Base-by-base conservation (phyloP, 1,140 invertebrate genomes). In the Pseudomyrmex gracilis region DNA sequence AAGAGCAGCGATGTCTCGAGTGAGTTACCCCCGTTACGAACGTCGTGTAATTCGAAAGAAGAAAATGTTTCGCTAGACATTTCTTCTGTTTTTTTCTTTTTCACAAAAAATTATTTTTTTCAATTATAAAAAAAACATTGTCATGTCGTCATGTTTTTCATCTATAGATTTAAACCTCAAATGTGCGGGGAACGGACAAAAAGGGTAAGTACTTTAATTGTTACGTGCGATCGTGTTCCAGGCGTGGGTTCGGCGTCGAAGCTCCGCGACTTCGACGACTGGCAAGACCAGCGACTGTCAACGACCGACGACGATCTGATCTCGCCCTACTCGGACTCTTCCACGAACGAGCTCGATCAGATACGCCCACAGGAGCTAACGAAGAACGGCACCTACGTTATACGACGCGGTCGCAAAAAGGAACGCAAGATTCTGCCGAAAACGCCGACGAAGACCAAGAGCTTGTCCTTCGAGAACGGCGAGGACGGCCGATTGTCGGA, bases 381-480 rank as follows among this genome's bases (percentile, higher is more conserved):
- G 22, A 95, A 95, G 49, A 95, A 94, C 58, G 96, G 96, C n/a
- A 97, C 96, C 10, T 97, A 97, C 88, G 96, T 97, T 8, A 97
- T 97, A 73, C 92, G 97, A 20, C 95, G 96, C 66, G 96, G 91
- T 89, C 95, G 95, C 90, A 96, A 95, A 70, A 95, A 95, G 85
- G 95, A 96, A 82, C 92, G 95, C 4, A 95, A 95, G 78, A 90
- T 93, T 5, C 73, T 96, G 15, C 91, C 91, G 2, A 95, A 93
- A 64, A 95, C 95, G 22, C 92, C 92, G 15, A 92, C 90, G 0
- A 95, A 94, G 64, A 90, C 93, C 17, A 95, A 92, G 67, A 94
- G 94, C 77, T 78, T 93, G 51, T 88, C 92, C 0, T 91, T 93
- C 64, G 94, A 95, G 92, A 94, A 93, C 55, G 91, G 86, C 73